phyloP scores from a whole-genome alignment of 2,797 vertebrate genomes.

The Leptatherina wallacei region DNA sequence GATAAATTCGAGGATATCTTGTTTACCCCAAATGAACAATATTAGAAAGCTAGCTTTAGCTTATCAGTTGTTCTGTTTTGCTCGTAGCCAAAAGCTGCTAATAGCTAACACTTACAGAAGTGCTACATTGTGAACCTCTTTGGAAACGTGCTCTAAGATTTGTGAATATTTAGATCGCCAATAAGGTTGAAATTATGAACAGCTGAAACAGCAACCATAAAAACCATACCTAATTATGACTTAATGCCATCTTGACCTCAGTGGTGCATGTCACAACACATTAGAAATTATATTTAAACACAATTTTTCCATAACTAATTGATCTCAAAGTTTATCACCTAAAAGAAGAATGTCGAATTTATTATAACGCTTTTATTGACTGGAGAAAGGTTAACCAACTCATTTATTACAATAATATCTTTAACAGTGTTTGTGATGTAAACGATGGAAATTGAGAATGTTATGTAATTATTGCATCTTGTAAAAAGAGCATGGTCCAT shows the following conservation, averaged over 20 bases:
- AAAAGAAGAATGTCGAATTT: constrained; percentile 14
- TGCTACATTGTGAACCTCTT: background rate
- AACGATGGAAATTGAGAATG: constrained; percentile 49
- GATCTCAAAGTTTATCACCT: constrained; percentile 23
- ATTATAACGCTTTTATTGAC: constrained; percentile 31
- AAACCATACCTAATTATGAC: background rate
- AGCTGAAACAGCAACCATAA: background rate
- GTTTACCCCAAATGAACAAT: background rate
- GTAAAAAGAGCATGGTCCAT: constrained; percentile 71
- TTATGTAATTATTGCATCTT: constrained; percentile 65
- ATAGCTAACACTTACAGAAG: background rate
- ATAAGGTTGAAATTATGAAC: constrained; percentile 12
- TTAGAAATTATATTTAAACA: constrained; percentile 23
- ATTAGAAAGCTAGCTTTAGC: constrained; percentile 1
- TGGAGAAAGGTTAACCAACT: constrained; percentile 8
- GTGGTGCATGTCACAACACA: constrained; percentile 32
- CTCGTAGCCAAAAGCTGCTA: background rate
- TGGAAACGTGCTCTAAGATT: constrained; percentile 4
- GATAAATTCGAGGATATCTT: background rate
- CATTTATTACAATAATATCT: constrained; percentile 34
- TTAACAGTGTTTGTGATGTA: constrained; percentile 47
- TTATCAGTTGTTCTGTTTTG: background rate
- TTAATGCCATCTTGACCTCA: constrained; percentile 16
- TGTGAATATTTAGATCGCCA: background rate
- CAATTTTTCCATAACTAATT: constrained; percentile 11